These are phyloP conservation scores for Magallana nippona DNA, from an alignment of 2,888 invertebrate genomes.

Conservation along the genomic window DNA sequence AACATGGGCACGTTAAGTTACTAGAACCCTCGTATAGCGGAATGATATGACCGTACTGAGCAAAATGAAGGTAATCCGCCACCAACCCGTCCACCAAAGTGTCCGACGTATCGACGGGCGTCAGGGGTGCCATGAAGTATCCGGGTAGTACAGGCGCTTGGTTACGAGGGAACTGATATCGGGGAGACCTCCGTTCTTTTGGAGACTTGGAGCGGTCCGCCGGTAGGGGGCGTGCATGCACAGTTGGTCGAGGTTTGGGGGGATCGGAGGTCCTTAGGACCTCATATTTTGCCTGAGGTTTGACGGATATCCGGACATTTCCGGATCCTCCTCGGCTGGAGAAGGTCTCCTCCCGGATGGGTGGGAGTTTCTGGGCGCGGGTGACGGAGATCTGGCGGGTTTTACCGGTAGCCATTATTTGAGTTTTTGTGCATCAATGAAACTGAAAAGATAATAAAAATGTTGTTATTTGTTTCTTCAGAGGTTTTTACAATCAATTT, in stretches of 20 bases:
- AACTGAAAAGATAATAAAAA: neutral
- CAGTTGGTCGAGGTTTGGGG: neutral
- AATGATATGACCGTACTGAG: conserved; percentile 63
- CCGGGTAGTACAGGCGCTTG: conserved; percentile 16
- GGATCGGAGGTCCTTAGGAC: neutral
- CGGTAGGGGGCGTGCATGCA: conserved; percentile 46
- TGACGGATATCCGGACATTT: conserved; percentile 48
- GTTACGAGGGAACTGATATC: conserved; percentile 23
- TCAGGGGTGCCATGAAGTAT: conserved; percentile 38
- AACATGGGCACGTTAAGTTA: conserved; percentile 64
- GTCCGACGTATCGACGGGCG: conserved; percentile 56
- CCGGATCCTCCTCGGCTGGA: conserved; percentile 34
- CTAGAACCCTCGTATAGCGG: conserved; percentile 64
- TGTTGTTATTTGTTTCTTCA: neutral
- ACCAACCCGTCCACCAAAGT: conserved; percentile 67
- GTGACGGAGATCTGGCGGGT: conserved; percentile 52
- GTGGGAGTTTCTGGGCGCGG: conserved; percentile 59
- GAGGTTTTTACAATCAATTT: too few species aligned
- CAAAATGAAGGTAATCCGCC: conserved; percentile 68
- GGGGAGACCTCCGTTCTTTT: conserved; percentile 18
- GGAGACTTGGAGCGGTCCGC: conserved; percentile 31
- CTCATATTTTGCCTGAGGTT: conserved; percentile 1
- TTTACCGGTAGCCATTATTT: conserved; percentile 11
- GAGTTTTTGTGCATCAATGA: neutral
- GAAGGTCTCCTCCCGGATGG: conserved; percentile 62